Evolutionary conservation across 2,113 vertebrate species (phyloP), one percentile per base, ranked within the genome.

Genomic region (Octodon degus): DNA sequence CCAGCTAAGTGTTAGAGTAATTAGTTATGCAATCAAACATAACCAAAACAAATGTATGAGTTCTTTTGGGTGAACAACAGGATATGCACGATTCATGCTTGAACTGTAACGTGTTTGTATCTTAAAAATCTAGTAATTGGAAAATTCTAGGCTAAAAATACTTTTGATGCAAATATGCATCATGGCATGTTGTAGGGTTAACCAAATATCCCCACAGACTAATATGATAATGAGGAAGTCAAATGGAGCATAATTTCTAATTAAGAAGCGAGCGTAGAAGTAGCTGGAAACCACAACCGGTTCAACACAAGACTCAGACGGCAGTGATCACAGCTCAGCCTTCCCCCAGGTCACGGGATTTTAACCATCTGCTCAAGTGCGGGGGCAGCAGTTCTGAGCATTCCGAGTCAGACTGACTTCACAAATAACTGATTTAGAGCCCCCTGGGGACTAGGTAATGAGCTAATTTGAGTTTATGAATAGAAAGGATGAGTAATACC

Each of bases 401-500:
- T 60, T 62, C 24, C 79, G 40, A 94, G 43, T 19, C 76, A 90
- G 68, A 17, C 55, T 85, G 95, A 88, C 40, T 89, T 94, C 90
- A 90, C 82, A 94, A 93, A 96, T 93, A 96, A 97, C 90, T 32
- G 40, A 93, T 92, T 95, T 95, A 96, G 50, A 81, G 82, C 65
- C 90, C 43, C 86, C 43, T 5, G 90, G 91, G 92, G 90, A 92
- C 53, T 93, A 47, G 43, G 70, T 74, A 92, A 93, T 83, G 85
- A 94, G 55, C 68, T 93, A 58, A 97, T 94, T 90, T 92, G 85
- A 79, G 82, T 92, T 92, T 72, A 93, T 96, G 88, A 95, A 88
- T 96, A 95, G 72, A 60, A 97, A 86, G 93, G 89, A 86, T 86
- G 92, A 98, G 88, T 93, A 94, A 96, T 93, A 40, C 40, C 81